Percentiles rank a stretch among this genome's conserved stretches.
Evolutionary conservation across 2,797 vertebrate genomes (phyloP).

Genomic region (Avahi laniger): DNA sequence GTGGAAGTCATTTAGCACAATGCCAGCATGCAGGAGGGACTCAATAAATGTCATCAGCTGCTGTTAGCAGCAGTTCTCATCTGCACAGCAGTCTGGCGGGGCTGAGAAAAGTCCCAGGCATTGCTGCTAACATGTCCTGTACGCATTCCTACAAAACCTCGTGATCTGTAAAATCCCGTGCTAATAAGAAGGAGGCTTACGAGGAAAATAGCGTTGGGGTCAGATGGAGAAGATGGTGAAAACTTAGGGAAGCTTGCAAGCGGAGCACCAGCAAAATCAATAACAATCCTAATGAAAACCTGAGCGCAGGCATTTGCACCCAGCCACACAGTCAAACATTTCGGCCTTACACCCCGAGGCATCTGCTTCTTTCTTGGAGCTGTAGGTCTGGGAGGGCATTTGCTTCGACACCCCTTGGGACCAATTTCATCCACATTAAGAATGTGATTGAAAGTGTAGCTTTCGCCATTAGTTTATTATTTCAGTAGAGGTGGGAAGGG

Average conservation of each 20-base stretch:
- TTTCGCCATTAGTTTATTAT: background rate
- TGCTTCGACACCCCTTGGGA: background rate
- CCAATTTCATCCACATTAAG: background rate
- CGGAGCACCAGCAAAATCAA: background rate
- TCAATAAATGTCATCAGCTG: background rate
- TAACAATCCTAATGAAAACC: background rate
- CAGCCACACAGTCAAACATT: rapidly evolving
- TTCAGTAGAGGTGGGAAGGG: background rate
- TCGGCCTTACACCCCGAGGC: background rate
- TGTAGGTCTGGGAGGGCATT: background rate
- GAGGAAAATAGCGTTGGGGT: background rate
- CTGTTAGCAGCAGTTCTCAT: rapidly evolving
- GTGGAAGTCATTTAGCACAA: background rate
- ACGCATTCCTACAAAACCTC: background rate
- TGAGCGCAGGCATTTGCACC: background rate
- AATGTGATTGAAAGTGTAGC: background rate
- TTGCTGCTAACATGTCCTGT: rapidly evolving
- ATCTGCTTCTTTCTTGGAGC: background rate
- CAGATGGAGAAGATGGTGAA: background rate
- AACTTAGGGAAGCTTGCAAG: background rate
- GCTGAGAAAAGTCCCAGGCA: background rate
- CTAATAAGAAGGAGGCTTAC: background rate
- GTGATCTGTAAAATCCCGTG: background rate
- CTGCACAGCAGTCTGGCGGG: rapidly evolving
- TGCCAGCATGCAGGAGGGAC: background rate